These are phyloP conservation scores for Muntiacus muntjak DNA, from an alignment of 2,113 vertebrate genomes.

Conservation along the genomic window DNA sequence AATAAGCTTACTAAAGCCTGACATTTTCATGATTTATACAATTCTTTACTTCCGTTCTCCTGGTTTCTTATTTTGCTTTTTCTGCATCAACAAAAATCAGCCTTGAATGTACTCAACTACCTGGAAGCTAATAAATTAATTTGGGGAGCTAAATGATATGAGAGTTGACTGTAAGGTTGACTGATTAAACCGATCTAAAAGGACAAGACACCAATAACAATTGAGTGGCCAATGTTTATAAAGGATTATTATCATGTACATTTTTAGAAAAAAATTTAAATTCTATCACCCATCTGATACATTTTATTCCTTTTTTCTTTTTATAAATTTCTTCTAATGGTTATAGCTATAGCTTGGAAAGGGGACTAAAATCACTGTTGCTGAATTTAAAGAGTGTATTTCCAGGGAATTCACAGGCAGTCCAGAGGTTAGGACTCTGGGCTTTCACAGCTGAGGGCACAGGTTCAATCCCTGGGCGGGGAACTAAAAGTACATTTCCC, in stretches of 20 bases:
- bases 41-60: not conserved
- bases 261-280: conserved; percentile 3
- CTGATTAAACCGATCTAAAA: not conserved
- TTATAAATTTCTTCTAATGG: not conserved
- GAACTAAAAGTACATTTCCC: not conserved
- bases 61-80: conserved; percentile 45
- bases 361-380: not conserved
- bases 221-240: not conserved
- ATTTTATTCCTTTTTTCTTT: not conserved
- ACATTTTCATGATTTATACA: conserved; percentile 28
- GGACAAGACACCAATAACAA: not conserved
- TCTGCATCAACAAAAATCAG: not conserved
- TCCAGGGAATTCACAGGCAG: not conserved
- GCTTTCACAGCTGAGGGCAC: not conserved
- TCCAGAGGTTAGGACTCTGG: not conserved
- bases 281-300: not conserved
- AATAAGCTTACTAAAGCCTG: not conserved
- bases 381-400: not conserved
- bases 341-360: not conserved
- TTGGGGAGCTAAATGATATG: not conserved
- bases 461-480: not conserved
- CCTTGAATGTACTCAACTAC: conserved; percentile 21
- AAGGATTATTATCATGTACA: not conserved
- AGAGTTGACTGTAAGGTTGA: conserved; percentile 2
- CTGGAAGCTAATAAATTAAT: conserved; percentile 24